phyloP scores from a whole-genome alignment of 2,888 invertebrate genomes.

The Vesta saturnalis region DNA sequence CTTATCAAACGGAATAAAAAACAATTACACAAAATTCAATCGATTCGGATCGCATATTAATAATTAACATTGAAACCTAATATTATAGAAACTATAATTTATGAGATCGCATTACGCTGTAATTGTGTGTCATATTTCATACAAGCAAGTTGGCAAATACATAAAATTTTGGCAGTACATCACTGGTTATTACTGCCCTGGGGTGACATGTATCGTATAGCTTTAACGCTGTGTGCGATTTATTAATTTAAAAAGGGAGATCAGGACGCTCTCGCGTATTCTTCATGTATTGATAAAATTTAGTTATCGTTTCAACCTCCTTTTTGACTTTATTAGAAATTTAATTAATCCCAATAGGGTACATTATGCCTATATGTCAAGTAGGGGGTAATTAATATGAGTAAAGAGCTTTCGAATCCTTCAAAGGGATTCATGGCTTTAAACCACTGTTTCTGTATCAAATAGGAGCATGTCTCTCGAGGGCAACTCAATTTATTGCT shows the following conservation, averaged over 20 bases:
- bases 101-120: constrained; percentile 41
- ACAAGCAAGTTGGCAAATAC: constrained; percentile 47
- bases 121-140: constrained; percentile 44
- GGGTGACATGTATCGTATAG: constrained; percentile 45
- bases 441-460: constrained; percentile 26
- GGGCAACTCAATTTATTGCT: constrained; percentile 16
- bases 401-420: constrained; percentile 20
- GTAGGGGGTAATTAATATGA: constrained; percentile 32
- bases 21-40: no score
- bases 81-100: constrained; percentile 34
- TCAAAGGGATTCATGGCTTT: constrained; percentile 25
- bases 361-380: constrained; percentile 27
- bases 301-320: constrained; percentile 26
- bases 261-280: neutral
- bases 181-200: constrained; percentile 55
- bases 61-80: constrained; percentile 28
- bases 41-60: no score
- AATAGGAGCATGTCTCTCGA: constrained; percentile 16
- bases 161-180: constrained; percentile 57
- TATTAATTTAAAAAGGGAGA: constrained; percentile 42
- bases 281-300: constrained; percentile 23
- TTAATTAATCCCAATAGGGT: constrained; percentile 43
- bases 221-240: constrained; percentile 39
- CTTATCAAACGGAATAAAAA: no score
- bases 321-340: constrained; percentile 43